A percentile compares a stretch with the other conserved stretches of the same genome.
phyloP scores from a whole-genome alignment of 2,888 invertebrate genomes.

The Diachrysia chrysitis region DNA sequence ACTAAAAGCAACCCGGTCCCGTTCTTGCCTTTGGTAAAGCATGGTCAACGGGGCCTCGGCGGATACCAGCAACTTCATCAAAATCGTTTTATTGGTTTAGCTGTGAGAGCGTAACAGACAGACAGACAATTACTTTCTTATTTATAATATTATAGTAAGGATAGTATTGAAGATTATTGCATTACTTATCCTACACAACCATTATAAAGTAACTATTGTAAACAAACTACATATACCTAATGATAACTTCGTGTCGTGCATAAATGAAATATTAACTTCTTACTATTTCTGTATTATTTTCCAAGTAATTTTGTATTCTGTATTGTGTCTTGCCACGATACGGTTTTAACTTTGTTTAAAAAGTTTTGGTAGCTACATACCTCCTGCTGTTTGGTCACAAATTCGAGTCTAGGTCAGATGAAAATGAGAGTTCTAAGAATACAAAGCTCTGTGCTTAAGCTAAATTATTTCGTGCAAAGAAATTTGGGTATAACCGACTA shows the following conservation, averaged over 20 bases:
- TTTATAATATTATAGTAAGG: no score
- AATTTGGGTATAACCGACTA: background rate
- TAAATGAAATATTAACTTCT: background rate
- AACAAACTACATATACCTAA: background rate
- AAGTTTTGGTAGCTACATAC: background rate
- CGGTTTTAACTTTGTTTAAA: background rate
- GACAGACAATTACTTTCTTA: background rate
- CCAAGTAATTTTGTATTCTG: background rate
- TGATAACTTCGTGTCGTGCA: constrained; percentile 1
- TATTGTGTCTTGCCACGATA: background rate
- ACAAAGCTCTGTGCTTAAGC: background rate
- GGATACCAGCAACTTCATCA: no score
- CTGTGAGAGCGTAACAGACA: background rate
- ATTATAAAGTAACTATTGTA: no score
- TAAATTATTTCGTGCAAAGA: constrained; percentile 1
- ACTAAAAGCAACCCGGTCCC: no score
- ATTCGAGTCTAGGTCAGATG: background rate
- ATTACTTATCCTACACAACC: no score
- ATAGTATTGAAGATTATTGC: no score
- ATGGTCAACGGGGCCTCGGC: no score
- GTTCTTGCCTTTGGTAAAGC: no score
- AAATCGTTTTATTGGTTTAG: background rate
- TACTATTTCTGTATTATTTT: background rate
- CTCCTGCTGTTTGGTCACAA: background rate
- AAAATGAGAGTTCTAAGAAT: background rate